Evolutionary conservation across 2,797 vertebrate genomes (phyloP).

Genomic region (Melanotaenia parkinsoni): DNA sequence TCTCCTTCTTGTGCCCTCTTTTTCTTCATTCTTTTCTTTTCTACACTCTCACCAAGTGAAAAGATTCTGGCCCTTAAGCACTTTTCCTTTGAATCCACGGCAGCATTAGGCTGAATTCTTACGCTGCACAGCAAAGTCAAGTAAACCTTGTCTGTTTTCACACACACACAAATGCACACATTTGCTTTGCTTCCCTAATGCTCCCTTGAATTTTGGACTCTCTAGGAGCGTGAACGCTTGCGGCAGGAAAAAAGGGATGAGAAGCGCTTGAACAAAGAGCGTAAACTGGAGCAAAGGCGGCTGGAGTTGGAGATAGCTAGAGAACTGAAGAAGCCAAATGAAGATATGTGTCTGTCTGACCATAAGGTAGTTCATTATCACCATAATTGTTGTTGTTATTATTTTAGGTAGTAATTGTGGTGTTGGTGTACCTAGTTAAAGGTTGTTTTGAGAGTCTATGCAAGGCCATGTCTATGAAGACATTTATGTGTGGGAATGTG

Average conservation of each 20-base stretch:
- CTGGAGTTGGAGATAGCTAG: slow-evolving; percentile 96
- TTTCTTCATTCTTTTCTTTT: slow-evolving; percentile 56
- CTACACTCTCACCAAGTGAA: slow-evolving; percentile 73
- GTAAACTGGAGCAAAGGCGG: slow-evolving; percentile 94
- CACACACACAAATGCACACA: slow-evolving; percentile 19
- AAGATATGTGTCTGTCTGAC: slow-evolving; percentile 99
- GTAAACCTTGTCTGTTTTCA: slow-evolving; percentile 71
- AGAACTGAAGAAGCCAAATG: slow-evolving; percentile 97
- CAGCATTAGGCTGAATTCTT: slow-evolving; percentile 77
- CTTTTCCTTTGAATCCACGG: slow-evolving; percentile 77
- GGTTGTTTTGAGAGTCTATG: slow-evolving; percentile 29
- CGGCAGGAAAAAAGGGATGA: slow-evolving; percentile 99
- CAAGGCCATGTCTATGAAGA: slow-evolving; percentile 21
- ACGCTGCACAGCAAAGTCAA: slow-evolving; percentile 78
- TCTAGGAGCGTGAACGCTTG: slow-evolving; percentile 95
- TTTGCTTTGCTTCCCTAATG: slow-evolving; percentile 60
- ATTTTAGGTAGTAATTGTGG: neutral
- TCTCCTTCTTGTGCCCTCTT: slow-evolving; percentile 56
- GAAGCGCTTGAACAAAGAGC: slow-evolving; percentile 97
- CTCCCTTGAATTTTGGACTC: slow-evolving; percentile 66
- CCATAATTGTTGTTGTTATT: neutral
- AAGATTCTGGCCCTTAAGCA: slow-evolving; percentile 78
- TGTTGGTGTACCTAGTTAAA: neutral
- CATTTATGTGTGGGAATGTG: slow-evolving; percentile 53
- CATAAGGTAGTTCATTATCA: slow-evolving; percentile 89